phyloP scores from a whole-genome alignment of 2,888 invertebrate genomes.

The Acrobasis suavella region DNA sequence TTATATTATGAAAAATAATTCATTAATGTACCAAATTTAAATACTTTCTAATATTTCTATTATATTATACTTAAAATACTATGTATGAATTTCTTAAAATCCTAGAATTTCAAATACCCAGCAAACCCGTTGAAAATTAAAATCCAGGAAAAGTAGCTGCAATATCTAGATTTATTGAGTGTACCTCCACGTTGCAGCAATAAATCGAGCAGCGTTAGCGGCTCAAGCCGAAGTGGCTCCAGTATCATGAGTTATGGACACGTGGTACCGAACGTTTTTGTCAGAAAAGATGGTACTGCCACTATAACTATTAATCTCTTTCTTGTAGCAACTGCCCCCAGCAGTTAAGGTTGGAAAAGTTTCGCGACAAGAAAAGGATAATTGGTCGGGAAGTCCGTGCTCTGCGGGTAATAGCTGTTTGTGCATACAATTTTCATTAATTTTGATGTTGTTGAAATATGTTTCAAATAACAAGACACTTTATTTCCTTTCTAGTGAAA shows the following conservation, averaged over 20 bases:
- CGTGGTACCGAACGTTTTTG: conserved; percentile 51
- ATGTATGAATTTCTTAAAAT: not conserved
- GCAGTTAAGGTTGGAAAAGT: not conserved
- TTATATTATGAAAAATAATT: too few relatives aligned
- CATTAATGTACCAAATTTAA: too few relatives aligned
- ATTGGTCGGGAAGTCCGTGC: not conserved
- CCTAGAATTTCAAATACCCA: not conserved
- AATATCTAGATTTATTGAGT: conserved; percentile 49
- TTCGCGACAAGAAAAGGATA: not conserved
- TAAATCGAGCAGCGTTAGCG: conserved; percentile 56
- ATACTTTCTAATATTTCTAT: too few relatives aligned
- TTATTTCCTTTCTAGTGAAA: too few relatives aligned
- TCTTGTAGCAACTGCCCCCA: conserved; percentile 25
- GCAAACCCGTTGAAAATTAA: conserved; percentile 22
- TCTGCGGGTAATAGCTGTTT: too few relatives aligned
- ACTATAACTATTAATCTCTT: conserved; percentile 39
- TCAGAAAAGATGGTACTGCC: conserved; percentile 45
- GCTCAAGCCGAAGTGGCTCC: conserved; percentile 53
- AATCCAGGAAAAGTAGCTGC: conserved; percentile 24
- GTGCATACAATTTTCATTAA: too few relatives aligned
- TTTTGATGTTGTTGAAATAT: too few relatives aligned
- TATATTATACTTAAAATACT: too few relatives aligned
- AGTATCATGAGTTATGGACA: conserved; percentile 57
- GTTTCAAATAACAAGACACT: too few relatives aligned
- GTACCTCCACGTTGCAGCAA: conserved; percentile 54